Evolutionary conservation across 2,113 vertebrate genomes (phyloP).

Genomic region (Xenus cinereus): DNA sequence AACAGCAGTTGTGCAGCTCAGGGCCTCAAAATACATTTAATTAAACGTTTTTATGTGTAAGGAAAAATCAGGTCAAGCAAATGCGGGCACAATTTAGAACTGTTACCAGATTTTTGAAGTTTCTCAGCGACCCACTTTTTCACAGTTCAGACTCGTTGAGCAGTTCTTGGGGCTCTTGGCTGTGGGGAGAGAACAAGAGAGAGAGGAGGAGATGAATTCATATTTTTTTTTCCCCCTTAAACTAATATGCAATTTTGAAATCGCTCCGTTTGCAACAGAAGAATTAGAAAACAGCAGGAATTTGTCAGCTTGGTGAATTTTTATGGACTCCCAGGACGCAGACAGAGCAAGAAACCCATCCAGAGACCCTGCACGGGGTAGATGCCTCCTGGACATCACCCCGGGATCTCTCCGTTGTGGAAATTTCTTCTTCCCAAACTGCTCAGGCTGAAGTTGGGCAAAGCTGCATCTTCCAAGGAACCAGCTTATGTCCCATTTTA

Average conservation of each 20-base stretch:
- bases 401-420: not conserved
- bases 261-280: rapidly evolving
- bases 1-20: conserved; percentile 49
- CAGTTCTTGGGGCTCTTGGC: not conserved
- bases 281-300: not conserved
- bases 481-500: not conserved
- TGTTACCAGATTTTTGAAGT: not conserved
- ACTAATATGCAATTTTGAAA: not conserved
- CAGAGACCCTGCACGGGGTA: too few species aligned
- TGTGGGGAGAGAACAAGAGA: not conserved
- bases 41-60: conserved; percentile 39
- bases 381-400: rapidly evolving
- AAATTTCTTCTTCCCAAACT: not conserved
- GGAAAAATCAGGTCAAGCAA: conserved; percentile 43
- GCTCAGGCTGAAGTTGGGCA: not conserved
- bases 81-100: not conserved
- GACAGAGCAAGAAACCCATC: not conserved
- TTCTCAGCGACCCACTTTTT: not conserved
- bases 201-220: rapidly evolving
- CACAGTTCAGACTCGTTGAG: not conserved
- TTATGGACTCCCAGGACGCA: not conserved
- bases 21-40: conserved; percentile 35
- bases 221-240: not conserved
- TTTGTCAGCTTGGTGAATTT: not conserved
- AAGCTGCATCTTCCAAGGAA: not conserved